phyloP scores from a whole-genome alignment of 1,140 invertebrate genomes.

The Chionoecetes opilio region DNA sequence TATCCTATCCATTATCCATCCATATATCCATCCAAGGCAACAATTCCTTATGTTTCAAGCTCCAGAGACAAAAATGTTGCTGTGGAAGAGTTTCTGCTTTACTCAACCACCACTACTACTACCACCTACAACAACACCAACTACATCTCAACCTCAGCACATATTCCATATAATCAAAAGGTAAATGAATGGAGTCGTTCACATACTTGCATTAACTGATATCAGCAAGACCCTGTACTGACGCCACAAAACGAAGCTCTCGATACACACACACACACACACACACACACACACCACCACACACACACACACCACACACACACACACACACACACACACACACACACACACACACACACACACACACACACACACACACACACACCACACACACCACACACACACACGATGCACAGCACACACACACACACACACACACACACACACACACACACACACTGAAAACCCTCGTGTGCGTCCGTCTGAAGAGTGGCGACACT shows the following conservation, averaged over 20 bases:
- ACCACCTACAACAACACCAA: neutral
- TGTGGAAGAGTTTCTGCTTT: neutral
- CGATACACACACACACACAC: neutral
- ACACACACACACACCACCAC: neutral
- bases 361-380: neutral
- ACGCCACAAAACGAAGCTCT: too few relatives aligned
- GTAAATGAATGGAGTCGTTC: neutral
- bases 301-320: too few relatives aligned
- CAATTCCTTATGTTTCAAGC: neutral
- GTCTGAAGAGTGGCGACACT: neutral
- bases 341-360: neutral
- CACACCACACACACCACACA: conserved; percentile 25
- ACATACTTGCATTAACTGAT: neutral
- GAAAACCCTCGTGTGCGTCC: neutral
- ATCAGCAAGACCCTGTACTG: too few relatives aligned
- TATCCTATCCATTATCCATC: neutral
- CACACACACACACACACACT: neutral
- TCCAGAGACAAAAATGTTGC: neutral
- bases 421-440: conserved; percentile 9
- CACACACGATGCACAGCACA: neutral
- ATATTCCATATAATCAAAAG: neutral
- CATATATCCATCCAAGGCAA: neutral
- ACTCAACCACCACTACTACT: neutral
- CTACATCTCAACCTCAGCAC: neutral
- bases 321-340: too few relatives aligned